Percentiles rank a stretch among this genome's conserved stretches.
These are phyloP conservation scores for Pleuronectes platessa DNA, from an alignment of 2,113 vertebrate species.

Conservation along the genomic window DNA sequence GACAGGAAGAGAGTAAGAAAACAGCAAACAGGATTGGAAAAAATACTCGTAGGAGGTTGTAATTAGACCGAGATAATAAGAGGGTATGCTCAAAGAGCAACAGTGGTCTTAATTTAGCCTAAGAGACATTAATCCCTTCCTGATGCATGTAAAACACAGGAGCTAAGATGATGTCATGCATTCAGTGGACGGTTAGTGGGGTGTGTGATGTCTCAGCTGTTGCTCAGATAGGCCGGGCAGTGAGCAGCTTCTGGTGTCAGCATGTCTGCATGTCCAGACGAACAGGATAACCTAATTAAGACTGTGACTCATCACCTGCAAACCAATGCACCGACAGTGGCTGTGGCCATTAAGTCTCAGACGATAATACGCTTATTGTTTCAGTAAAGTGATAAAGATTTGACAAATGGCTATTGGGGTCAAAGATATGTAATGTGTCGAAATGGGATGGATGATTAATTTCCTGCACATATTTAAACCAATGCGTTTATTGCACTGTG, in stretches of 20 bases:
- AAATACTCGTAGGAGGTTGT: neutral
- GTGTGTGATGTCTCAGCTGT: conserved; percentile 68
- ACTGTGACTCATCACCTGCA: conserved; percentile 70
- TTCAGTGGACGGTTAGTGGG: conserved; percentile 47
- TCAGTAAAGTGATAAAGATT: conserved; percentile 37
- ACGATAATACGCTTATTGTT: conserved; percentile 23
- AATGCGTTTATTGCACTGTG: neutral
- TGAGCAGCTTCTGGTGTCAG: conserved; percentile 68
- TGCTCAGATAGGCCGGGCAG: conserved; percentile 61
- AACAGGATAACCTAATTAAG: conserved; percentile 71
- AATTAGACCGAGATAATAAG: neutral
- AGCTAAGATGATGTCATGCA: conserved; percentile 64
- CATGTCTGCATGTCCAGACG: conserved; percentile 51
- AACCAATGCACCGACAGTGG: conserved; percentile 28
- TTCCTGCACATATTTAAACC: conserved; percentile 5
- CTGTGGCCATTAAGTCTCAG: conserved; percentile 24
- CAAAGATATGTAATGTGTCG: conserved; percentile 11
- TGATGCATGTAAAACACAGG: conserved; percentile 55
- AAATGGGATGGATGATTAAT: conserved; percentile 23
- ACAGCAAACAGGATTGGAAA: neutral
- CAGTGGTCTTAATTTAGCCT: conserved; percentile 40
- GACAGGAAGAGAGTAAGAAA: neutral
- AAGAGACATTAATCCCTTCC: conserved; percentile 39
- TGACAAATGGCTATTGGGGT: conserved; percentile 39
- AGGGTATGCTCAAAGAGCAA: conserved; percentile 25